Base-by-base conservation (phyloP, 2,113 vertebrate genomes). In the Cynoglossus semilaevis region DNA sequence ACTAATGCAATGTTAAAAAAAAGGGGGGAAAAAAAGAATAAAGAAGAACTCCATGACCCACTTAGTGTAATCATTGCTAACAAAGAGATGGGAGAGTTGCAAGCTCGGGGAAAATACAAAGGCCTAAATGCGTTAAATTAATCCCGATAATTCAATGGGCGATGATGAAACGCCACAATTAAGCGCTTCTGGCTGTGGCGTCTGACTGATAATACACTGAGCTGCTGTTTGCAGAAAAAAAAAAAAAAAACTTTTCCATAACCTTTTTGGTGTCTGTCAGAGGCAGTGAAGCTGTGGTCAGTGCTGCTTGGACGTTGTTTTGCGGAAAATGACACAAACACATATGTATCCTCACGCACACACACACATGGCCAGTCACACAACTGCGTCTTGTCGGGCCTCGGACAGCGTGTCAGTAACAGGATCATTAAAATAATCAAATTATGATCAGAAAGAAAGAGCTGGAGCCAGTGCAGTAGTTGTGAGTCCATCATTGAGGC, bases 381-480 rank as follows among this genome's bases (percentile, higher is more conserved):
- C 57, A 67, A 73, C 71, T 59, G 45, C 63, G 55, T 55, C 61
- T 54, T 59, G 65, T 85, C 80, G n/a, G 81, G 79, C 79, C 70
- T 80, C 35, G 60, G 74, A 81, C 76, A 80, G 53, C 45, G 54
- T 84, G 82, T 88, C 68, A 72, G 81, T 82, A 88, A 88, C 79
- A 83, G 88, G 85, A 88, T 89, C 89, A 90, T 91, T 91, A 91
- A 91, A 92, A 92, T 91, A 91, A 92, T 91, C 88, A 90, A 87
- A 90, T 91, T 90, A 91, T 84, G 78, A 87, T 87, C 87, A 90
- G 80, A 82, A 76, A 82, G 82, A 90, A 76, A 84, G 74, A 78
- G 89, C 87, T 85, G 83, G 89, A 86, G 86, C 45, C 75, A 67
- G 73, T 81, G 45, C 75, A 67, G 73, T 81, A 84, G 76, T 86